Evolutionary conservation across 2,113 vertebrate species (phyloP).

Genomic region (Pomatorhinus ruficollis): DNA sequence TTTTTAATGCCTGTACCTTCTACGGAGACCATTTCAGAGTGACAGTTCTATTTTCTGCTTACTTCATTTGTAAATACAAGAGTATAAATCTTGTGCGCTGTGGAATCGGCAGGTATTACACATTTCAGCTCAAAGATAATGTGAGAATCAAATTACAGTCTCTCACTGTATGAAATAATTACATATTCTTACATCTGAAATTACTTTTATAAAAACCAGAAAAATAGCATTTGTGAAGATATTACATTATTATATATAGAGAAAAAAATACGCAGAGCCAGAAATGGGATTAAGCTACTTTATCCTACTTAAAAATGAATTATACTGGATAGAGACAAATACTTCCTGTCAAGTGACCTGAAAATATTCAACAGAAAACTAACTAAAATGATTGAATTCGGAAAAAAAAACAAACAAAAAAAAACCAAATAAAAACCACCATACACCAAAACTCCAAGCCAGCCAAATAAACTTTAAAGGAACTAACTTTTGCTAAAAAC

Average conservation of each 20-base stretch:
- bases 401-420: too few species aligned
- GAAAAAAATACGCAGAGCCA: background rate
- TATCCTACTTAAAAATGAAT: background rate
- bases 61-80: background rate
- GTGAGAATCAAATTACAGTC: background rate
- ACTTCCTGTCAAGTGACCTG: background rate
- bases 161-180: background rate
- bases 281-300: background rate
- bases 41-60: background rate
- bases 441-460: background rate
- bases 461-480: background rate
- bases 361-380: background rate
- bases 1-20: background rate
- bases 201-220: background rate
- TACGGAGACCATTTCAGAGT: background rate
- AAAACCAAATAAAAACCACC: rapidly evolving
- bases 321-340: background rate
- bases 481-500: background rate
- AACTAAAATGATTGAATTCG: background rate
- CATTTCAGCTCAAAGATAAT: background rate
- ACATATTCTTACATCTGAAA: background rate
- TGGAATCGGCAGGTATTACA: background rate
- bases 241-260: background rate
- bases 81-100: background rate
- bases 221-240: background rate